Base-by-base conservation (phyloP, 1,140 invertebrate genomes). In the Drosophila hydei region DNA sequence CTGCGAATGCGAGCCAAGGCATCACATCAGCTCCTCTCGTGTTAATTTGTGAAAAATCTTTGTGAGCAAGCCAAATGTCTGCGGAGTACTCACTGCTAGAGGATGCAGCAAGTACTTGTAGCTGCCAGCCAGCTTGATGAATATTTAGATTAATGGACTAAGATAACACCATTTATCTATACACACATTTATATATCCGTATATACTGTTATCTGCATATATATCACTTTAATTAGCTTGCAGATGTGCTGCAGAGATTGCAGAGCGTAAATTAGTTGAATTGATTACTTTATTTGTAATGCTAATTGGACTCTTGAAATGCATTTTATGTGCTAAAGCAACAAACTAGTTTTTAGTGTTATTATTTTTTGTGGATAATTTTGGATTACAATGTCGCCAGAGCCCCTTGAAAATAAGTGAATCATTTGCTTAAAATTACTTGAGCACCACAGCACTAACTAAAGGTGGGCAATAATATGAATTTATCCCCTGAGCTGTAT, bases 1-100 rank as follows among this genome's bases (percentile, higher is more conserved):
- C 67, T 70, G 60, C 16, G 23, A 67, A 23, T 51, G 14, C 23
- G 16, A 9, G 11, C 25, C 48, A n/a, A 33, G 14, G 12, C 14
- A 48, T 16, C 36, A 54, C 27, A 43, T 25, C 33, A 47, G 56
- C 50, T 61, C 19, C 38, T 42, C 38, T 55, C 54, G 75, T 80
- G 78, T 80, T 85, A 85, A 85, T 87, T 77, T 87, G 80, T 85
- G 80, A 85, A 85, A 80, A 87, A 87, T 87, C 71, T 72, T 50
- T 68, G 50, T 45, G 38, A 42, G 77, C 76, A 73, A 67, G 55
- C 63, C 65, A 58, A 61, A 54, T 50, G 60, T 61, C 48, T 58
- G 68, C 72, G 30, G 30, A 33, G 3, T 11, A 45, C 11, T 19
- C 33, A n/a, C 6, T 27, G 11, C 14, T 51, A 48, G 23, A 33